Evolutionary conservation across 2,888 invertebrate genomes (phyloP).

Genomic region (Eurytoma adleriae): DNA sequence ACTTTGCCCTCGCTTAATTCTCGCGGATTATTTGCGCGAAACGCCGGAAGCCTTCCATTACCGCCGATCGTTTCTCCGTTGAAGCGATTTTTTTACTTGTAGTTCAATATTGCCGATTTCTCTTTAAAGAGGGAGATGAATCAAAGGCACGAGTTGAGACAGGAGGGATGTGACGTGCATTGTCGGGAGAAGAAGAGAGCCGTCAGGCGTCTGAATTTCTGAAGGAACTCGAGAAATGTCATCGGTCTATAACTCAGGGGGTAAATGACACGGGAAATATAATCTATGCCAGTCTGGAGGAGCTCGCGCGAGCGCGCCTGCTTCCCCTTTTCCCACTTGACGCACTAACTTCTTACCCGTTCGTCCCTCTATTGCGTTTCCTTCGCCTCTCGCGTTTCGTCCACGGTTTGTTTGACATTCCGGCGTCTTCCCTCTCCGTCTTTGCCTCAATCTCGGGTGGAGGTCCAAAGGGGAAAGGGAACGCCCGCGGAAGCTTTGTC

Average conservation of each 20-base stretch:
- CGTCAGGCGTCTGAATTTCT: slow-evolving; percentile 47
- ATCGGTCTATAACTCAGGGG: slow-evolving; percentile 63
- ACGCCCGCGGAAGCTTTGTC: slow-evolving; percentile 63
- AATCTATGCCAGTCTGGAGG: slow-evolving; percentile 62
- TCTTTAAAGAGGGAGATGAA: neutral
- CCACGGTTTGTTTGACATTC: slow-evolving; percentile 48
- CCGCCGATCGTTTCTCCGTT: neutral
- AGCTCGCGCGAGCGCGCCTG: slow-evolving; percentile 6
- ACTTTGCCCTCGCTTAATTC: slow-evolving; percentile 60
- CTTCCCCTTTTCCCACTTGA: slow-evolving; percentile 51
- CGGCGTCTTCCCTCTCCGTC: slow-evolving; percentile 8
- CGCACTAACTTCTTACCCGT: slow-evolving; percentile 64
- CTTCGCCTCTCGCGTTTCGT: slow-evolving; percentile 41
- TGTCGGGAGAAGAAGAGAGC: slow-evolving; percentile 6
- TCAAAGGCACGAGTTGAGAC: slow-evolving; percentile 27
- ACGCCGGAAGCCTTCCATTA: slow-evolving; percentile 15
- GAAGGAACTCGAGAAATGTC: slow-evolving; percentile 58
- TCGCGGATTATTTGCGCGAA: slow-evolving; percentile 58
- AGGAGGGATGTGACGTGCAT: neutral
- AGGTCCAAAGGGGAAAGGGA: slow-evolving; percentile 57
- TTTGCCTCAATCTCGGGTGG: slow-evolving; percentile 64
- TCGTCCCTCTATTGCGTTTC: slow-evolving; percentile 53
- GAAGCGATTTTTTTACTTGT: too few species aligned
- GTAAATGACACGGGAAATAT: slow-evolving; percentile 70
- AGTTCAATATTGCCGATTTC: too few species aligned